Base-by-base conservation (phyloP, 92 coral and sea anemone species). In the Chrysogorgia sp. region DNA sequence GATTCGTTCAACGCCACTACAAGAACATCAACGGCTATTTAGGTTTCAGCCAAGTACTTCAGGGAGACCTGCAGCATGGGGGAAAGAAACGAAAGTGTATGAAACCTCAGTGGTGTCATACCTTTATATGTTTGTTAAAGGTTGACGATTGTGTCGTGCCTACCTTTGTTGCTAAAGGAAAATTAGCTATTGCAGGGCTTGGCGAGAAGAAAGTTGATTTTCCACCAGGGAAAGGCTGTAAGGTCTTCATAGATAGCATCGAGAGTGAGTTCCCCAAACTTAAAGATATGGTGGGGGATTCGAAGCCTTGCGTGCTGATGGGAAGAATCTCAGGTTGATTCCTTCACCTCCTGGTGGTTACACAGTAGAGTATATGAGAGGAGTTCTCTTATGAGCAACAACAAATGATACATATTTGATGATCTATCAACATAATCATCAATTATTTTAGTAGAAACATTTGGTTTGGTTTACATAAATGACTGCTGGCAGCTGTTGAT, bases 101-200 rank as follows among this genome's bases (percentile, higher is more conserved):
- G 3, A 34, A 66, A 66, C 3, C 74, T 2, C 74, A 66, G 50
- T 66, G 74, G 74, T 10, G 20, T 19, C 74, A 66, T 26, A 32
- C 49, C 4, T 66, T 66, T 14, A 9, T 66, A 25, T 66, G 74
- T 66, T 66, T 66, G 58, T 13, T 29, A 20, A 35, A 67, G 20
- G 74, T 67, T 32, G 26, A 67, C 74, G 30, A 35, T 19, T 32
- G 49, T 28, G 53, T 8, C 9, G 58, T 67, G 10, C 74, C 74
- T 67, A 14, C 52, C 3, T 67, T 67, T 37, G 12, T 25, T 28
- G 74, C 32, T 0, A 67, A 67, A 14, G 74, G 53, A 34, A 19
- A 33, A 17, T 15, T 67, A 25, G 74, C 74, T 22, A 69, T 69
- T 47, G 61, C 76, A n/a, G n/a, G n/a, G n/a, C n/a, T n/a, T n/a